phyloP scores from a whole-genome alignment of 2,113 vertebrate genomes.

The Pterocles burchelli region DNA sequence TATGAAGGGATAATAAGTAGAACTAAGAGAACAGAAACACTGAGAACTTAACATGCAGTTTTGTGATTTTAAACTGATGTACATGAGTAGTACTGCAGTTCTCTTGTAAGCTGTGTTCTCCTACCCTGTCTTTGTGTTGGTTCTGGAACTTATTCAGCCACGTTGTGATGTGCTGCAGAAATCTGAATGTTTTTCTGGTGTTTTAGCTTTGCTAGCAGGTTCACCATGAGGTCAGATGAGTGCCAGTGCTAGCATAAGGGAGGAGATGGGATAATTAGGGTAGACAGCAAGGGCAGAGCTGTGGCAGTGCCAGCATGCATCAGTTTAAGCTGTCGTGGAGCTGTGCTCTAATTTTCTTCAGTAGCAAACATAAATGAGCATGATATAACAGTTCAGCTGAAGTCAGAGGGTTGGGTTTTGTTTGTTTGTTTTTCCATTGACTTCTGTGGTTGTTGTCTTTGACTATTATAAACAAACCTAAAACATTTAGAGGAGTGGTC shows the following conservation, averaged over 20 bases:
- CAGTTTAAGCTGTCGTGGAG: neutral
- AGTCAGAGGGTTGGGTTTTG: neutral
- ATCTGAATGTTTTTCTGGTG: slow-evolving; percentile 1
- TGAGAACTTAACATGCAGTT: neutral
- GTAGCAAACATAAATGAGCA: neutral
- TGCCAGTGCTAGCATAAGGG: neutral
- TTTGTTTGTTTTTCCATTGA: neutral
- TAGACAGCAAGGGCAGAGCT: neutral
- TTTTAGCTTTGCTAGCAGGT: slow-evolving; percentile 15
- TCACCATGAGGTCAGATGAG: neutral
- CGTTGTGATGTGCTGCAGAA: neutral
- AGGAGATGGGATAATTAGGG: neutral
- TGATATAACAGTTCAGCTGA: neutral
- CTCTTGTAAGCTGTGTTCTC: neutral
- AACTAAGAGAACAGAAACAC: neutral
- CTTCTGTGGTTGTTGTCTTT: neutral
- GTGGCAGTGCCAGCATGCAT: neutral
- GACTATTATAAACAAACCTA: neutral
- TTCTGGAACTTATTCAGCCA: neutral
- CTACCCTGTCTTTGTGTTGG: neutral
- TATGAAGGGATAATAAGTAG: neutral
- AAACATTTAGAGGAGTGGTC: neutral
- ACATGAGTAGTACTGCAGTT: neutral
- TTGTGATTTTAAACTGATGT: neutral
- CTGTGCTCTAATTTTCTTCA: neutral